Conservation (phyloP, 2,888 invertebrate species). For the Oscheius onirici region DNA sequence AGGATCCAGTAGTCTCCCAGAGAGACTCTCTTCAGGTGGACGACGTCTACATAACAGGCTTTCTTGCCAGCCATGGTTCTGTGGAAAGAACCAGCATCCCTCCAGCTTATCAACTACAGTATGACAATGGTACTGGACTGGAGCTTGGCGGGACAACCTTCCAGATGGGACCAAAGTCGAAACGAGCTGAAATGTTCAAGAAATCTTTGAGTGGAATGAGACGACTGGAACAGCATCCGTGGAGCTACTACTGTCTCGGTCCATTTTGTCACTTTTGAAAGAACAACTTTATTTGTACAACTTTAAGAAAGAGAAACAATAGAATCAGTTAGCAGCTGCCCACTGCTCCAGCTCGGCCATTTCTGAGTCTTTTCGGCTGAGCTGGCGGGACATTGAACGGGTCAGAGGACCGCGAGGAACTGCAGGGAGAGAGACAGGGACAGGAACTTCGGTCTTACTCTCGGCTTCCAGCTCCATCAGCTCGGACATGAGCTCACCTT, state of each 20-base stretch:
- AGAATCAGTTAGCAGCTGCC: conserved; percentile 57
- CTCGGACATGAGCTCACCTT: conserved; percentile 54
- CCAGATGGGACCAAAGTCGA: neutral
- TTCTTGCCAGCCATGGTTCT: neutral
- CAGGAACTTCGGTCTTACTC: neutral
- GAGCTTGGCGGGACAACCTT: neutral
- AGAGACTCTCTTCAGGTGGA: conserved; percentile 17
- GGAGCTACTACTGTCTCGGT: neutral
- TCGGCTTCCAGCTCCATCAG: conserved; percentile 53
- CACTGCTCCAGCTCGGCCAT: conserved; percentile 58
- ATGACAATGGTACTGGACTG: neutral
- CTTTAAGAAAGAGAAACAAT: too few species aligned
- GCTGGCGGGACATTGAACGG: conserved; percentile 22
- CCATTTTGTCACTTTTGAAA: neutral
- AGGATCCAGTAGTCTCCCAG: too few species aligned
- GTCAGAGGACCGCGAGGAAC: conserved; percentile 40
- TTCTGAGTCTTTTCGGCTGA: conserved; percentile 41
- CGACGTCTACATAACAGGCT: conserved; percentile 17
- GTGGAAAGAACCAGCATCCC: neutral
- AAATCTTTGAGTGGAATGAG: neutral
- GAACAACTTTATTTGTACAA: neutral
- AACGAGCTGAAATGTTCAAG: conserved; percentile 2
- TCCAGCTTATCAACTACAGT: neutral
- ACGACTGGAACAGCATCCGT: neutral
- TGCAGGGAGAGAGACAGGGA: conserved; percentile 37